phyloP scores from a whole-genome alignment of 2,797 vertebrate species.

The Chrysocyon brachyurus region DNA sequence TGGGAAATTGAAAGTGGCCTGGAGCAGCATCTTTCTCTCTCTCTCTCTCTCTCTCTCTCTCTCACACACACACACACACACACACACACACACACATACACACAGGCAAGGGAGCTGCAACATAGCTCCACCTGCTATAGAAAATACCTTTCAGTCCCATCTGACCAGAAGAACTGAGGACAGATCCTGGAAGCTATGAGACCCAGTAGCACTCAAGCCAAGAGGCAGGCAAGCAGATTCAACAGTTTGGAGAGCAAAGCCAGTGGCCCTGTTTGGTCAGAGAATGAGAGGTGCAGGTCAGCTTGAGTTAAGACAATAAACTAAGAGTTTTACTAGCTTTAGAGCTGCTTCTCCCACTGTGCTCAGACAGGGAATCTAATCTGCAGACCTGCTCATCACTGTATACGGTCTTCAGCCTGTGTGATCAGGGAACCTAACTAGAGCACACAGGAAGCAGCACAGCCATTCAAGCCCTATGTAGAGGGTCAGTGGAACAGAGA shows the following conservation, averaged over 20 bases:
- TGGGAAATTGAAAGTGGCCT: neutral
- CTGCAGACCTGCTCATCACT: neutral
- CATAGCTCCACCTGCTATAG: neutral
- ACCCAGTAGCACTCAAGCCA: neutral
- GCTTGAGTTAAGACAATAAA: neutral
- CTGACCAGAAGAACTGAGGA: neutral
- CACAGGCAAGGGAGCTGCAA: neutral
- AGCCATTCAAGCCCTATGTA: neutral
- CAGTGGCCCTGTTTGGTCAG: neutral
- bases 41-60: no score
- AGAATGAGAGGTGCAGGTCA: neutral
- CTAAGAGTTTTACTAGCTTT: neutral
- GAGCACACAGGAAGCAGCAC: neutral
- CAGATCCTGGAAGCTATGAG: neutral
- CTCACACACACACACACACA: neutral
- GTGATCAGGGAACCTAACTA: neutral
- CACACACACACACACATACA: neutral
- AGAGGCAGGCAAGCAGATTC: neutral
- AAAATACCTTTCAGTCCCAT: neutral
- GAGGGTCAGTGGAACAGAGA: neutral
- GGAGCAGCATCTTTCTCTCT: neutral
- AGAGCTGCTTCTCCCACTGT: neutral
- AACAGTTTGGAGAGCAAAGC: neutral
- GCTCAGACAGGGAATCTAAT: neutral
- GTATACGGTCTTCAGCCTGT: neutral